phyloP scores from a whole-genome alignment of 2,888 invertebrate species.

The Parapristionchus giblindavisi region DNA sequence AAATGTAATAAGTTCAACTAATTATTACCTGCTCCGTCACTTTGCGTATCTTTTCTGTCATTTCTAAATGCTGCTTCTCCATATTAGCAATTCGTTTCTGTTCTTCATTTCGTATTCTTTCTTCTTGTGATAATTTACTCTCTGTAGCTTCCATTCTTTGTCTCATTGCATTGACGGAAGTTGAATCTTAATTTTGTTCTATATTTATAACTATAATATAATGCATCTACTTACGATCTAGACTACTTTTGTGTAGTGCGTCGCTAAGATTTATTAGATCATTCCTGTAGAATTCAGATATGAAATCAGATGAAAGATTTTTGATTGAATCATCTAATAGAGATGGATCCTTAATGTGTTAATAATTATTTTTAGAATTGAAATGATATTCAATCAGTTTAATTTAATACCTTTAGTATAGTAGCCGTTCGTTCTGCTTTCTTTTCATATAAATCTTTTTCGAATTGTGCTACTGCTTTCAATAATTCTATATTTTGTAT shows the following conservation, averaged over 20 bases:
- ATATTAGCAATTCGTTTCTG: conserved; percentile 33
- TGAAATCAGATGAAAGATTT: conserved; percentile 31
- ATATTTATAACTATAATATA: background rate
- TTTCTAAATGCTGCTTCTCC: conserved; percentile 35
- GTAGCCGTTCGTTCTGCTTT: conserved; percentile 26
- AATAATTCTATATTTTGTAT: conserved; percentile 30
- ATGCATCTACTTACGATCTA: conserved; percentile 3
- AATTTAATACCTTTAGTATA: conserved; percentile 15
- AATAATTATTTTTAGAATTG: too few relatives aligned
- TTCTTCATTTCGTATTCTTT: conserved; percentile 25
- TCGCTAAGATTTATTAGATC: conserved; percentile 25
- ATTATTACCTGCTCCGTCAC: conserved; percentile 32
- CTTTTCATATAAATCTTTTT: conserved; percentile 25
- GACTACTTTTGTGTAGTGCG: conserved; percentile 10
- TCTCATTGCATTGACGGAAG: conserved; percentile 5
- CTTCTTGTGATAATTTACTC: background rate
- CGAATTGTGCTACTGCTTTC: conserved; percentile 37
- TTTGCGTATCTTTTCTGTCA: conserved; percentile 21
- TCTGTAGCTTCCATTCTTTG: conserved; percentile 20
- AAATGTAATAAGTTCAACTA: too few relatives aligned
- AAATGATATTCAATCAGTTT: too few relatives aligned
- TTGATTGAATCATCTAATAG: conserved; percentile 24
- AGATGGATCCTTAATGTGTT: conserved; percentile 24
- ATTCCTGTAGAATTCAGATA: conserved; percentile 28
- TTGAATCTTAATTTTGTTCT: background rate